Evolutionary conservation across 2,888 invertebrate species (phyloP), one percentile per base, ranked within the genome.

Genomic region (Drosophila basisetae): DNA sequence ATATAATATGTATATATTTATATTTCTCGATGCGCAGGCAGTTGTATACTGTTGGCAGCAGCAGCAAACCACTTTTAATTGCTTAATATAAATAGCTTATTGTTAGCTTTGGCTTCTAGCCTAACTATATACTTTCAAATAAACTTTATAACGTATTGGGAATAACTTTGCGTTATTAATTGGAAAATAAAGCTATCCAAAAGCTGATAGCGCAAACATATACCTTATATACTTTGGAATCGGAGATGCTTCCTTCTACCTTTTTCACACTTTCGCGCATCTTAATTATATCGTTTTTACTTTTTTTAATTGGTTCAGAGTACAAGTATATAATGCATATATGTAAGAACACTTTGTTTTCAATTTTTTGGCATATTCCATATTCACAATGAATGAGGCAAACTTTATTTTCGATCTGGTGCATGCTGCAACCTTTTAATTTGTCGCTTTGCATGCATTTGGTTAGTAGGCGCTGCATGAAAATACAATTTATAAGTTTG

Each of bases 401-500:
- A 50, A 65, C 49, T 28, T 16, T 50, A 47, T 43, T 59, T 56
- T 62, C 62, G 22, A 50, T 2, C 39, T 33, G 60, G 30, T 52
- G 55, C 30, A 35, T 52, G 59, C 30, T 31, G 53, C 18, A 31
- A 62, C 53, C 59, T 81, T 73, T 79, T 66, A 81, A 81, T 77
- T 68, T 79, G 68, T 80, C 52, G 64, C 58, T 39, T 65, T 59
- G 59, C 25, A 50, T 43, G 76, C 49, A 47, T 10, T 22, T 22
- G 13, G 47, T 18, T 30, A n/a, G 33, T 30, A 54, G 54, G 54
- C 66, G 53, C 63, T 75, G 28, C 62, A 68, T 59, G 67, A 56
- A 65, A 73, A 68, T 73, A 63, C 73, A 80, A 78, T 77, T 80
- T 80, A 76, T 79, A 60, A 56, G 67, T 68, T 70, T 81, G 67